Conservation (phyloP, 2,113 vertebrate species). For the Diadophis punctatus region DNA sequence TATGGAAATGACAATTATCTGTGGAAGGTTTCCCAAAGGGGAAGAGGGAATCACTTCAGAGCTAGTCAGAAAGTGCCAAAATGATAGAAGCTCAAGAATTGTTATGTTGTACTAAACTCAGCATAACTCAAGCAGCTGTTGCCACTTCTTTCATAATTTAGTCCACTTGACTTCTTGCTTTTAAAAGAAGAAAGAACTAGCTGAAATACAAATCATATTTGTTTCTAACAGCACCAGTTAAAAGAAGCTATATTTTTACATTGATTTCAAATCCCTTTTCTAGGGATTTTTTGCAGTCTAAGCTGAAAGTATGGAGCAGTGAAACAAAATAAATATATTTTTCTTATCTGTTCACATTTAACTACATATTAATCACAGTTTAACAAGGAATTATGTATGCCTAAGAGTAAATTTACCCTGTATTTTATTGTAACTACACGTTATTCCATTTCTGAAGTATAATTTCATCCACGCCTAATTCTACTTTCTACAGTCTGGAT, state of each 20-base stretch:
- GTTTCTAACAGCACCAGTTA: background rate
- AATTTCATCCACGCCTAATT: background rate
- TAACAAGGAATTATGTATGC: background rate
- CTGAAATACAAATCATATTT: background rate
- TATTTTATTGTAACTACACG: background rate
- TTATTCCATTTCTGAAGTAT: background rate
- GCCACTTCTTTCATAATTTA: constrained; percentile 6
- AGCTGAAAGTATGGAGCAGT: background rate
- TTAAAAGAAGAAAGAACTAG: background rate
- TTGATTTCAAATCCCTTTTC: background rate
- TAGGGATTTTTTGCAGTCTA: background rate
- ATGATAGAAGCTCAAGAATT: background rate
- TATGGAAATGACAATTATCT: background rate
- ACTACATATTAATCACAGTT: background rate
- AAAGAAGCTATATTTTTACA: background rate
- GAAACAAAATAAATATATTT: background rate
- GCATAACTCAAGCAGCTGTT: background rate
- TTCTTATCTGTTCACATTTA: background rate
- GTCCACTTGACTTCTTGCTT: background rate
- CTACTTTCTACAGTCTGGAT: background rate
- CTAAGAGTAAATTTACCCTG: background rate
- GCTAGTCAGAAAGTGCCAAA: background rate
- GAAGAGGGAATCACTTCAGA: background rate
- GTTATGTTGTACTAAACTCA: background rate
- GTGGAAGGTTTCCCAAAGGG: background rate